Conservation (phyloP, 1,140 invertebrate species). For the Megalonaias nervosa region DNA sequence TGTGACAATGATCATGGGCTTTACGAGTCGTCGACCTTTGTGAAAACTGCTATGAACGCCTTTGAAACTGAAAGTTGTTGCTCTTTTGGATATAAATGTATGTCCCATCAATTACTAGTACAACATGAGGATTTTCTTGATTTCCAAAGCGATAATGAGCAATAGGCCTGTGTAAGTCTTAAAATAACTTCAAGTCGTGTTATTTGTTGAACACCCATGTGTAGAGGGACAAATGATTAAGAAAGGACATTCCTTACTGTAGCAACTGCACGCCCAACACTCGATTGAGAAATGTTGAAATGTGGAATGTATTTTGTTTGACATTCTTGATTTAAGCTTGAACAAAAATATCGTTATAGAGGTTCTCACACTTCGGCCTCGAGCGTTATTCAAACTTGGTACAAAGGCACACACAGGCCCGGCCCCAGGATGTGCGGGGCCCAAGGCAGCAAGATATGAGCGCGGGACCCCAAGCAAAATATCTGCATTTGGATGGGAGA, state of each 20-base stretch:
- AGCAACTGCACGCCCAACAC: not conserved
- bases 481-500: too few relatives aligned
- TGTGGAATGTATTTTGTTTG: not conserved
- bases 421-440: too few relatives aligned
- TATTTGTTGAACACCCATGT: not conserved
- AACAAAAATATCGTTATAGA: slow-evolving; percentile 1
- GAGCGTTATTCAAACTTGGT: not conserved
- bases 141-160: not conserved
- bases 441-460: too few relatives aligned
- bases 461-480: too few relatives aligned
- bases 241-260: not conserved
- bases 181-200: not conserved
- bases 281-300: slow-evolving; percentile 1
- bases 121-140: not conserved
- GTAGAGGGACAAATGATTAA: not conserved
- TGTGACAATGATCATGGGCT: slow-evolving; percentile 29
- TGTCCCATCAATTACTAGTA: slow-evolving; percentile 34
- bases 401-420: too few relatives aligned
- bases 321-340: not conserved
- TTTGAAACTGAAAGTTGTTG: slow-evolving; percentile 24
- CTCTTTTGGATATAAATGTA: slow-evolving; percentile 41
- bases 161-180: not conserved
- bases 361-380: not conserved
- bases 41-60: slow-evolving; percentile 23
- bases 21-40: slow-evolving; percentile 27